Base-by-base conservation (phyloP, 2,888 invertebrate species). In the Trichogramma evanescens region DNA sequence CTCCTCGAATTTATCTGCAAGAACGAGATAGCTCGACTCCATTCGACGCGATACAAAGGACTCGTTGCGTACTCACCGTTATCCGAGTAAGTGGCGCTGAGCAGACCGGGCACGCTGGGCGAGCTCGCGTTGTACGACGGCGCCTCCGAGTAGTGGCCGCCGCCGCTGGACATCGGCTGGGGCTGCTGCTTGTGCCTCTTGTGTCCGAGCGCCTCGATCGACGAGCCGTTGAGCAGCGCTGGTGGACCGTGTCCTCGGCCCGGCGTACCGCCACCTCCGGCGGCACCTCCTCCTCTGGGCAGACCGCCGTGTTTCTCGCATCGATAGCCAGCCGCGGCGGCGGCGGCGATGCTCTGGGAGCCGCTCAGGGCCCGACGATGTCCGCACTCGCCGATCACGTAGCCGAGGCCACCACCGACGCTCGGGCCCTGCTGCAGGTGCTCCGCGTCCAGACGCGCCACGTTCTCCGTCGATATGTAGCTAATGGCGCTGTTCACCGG, bases 391-490 rank as follows among this genome's bases (percentile, higher is more conserved):
- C 74, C 73, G 54, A 74, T 74, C 6, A 74, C 68, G 63, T 74
- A 74, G 6, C 54, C 59, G 71, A 26, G 26, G 65, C 53, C 13
- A 13, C 13, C 13, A 13, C 69, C 69, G 59, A 74, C 72, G 60
- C 74, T 70, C 10, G 70, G 63, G n/a, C 69, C 69, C 7, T 70
- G 61, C 41, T 69, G 66, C 26, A 26, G 26, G 26, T 26, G 26
- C 13, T 71, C 70, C 52, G 73, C 74, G 56, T 63, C 70, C 38
- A 66, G 66, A 13, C 72, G 71, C 8, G 72, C 72, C 26, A 75
- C 72, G 66, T 75, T 75, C 59, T 76, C 75, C 59, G 74, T 72
- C 40, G 75, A 75, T 52, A 76, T 74, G 66, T 76, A 75, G 61
- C 75, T 76, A 59, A 77, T 74, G 4, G 74, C 67, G 62, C 65